A percentile compares a stretch with the other conserved stretches of the same genome.
Evolutionary conservation across 2,888 invertebrate genomes (phyloP).

Genomic region (Seira musarum): DNA sequence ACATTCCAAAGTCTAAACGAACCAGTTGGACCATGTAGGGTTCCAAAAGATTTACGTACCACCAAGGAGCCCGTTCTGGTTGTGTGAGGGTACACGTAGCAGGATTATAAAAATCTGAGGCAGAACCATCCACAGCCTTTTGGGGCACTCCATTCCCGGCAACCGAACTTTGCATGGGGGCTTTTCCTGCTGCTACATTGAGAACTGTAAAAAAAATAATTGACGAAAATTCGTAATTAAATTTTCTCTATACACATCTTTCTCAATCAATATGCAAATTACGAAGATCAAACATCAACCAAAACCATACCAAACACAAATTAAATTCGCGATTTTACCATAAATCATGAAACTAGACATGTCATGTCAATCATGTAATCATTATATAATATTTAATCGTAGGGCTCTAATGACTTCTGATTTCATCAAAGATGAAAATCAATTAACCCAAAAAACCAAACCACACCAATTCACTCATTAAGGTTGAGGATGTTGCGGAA

Average conservation of each 20-base stretch:
- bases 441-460: constrained; percentile 39
- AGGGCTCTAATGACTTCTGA: too few species aligned
- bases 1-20: constrained; percentile 90
- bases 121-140: constrained; percentile 92
- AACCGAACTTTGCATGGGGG: constrained; percentile 84
- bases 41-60: constrained; percentile 95
- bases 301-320: neutral
- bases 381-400: too few species aligned
- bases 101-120: constrained; percentile 84
- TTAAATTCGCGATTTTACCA: neutral
- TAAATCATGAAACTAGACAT: neutral
- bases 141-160: constrained; percentile 83
- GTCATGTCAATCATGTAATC: neutral
- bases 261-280: neutral
- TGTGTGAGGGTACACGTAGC: constrained; percentile 92
- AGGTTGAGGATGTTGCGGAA: too few species aligned
- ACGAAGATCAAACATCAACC: constrained; percentile 8
- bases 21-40: constrained; percentile 97
- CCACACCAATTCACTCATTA: too few species aligned
- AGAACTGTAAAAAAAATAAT: constrained; percentile 78
- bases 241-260: neutral
- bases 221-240: neutral
- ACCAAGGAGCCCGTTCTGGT: constrained; percentile 90
- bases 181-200: constrained; percentile 95
- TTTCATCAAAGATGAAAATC: constrained; percentile 20